phyloP scores from a whole-genome alignment of 2,797 vertebrate genomes.

The Anas flavirostris region DNA sequence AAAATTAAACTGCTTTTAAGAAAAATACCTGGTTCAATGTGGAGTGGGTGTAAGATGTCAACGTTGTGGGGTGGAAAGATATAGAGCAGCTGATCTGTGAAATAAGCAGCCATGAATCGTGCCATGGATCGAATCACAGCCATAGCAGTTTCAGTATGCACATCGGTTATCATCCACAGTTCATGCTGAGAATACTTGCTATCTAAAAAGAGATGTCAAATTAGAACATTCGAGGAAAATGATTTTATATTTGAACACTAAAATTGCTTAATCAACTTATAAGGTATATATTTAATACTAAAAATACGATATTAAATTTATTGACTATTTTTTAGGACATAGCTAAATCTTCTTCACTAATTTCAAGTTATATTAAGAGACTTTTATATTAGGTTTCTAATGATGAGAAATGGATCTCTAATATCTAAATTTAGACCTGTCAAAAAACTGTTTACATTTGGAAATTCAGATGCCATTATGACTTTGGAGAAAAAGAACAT shows the following conservation, averaged over 20 bases:
- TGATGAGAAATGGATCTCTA: background rate
- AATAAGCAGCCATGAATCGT: constrained; percentile 96
- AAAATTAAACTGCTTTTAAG: background rate
- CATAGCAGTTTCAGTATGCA: constrained; percentile 81
- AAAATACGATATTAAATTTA: background rate
- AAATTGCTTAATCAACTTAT: background rate
- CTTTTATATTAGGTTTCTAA: background rate
- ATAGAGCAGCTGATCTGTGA: constrained; percentile 87
- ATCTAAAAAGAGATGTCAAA: constrained; percentile 2
- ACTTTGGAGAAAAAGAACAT: background rate
- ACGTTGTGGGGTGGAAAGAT: constrained; percentile 90
- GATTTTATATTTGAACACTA: background rate
- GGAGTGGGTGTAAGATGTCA: constrained; percentile 85
- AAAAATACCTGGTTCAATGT: constrained; percentile 82
- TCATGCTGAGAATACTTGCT: constrained; percentile 62
- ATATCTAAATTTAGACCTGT: background rate
- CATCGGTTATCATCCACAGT: constrained; percentile 57
- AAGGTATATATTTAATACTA: background rate
- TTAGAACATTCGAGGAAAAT: background rate
- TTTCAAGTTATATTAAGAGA: background rate
- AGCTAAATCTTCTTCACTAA: background rate
- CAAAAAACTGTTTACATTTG: background rate
- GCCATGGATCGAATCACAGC: constrained; percentile 89
- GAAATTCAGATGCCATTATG: background rate
- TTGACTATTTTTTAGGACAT: background rate